phyloP scores from a whole-genome alignment of 2,113 vertebrate species.

The Prunella himalayana region DNA sequence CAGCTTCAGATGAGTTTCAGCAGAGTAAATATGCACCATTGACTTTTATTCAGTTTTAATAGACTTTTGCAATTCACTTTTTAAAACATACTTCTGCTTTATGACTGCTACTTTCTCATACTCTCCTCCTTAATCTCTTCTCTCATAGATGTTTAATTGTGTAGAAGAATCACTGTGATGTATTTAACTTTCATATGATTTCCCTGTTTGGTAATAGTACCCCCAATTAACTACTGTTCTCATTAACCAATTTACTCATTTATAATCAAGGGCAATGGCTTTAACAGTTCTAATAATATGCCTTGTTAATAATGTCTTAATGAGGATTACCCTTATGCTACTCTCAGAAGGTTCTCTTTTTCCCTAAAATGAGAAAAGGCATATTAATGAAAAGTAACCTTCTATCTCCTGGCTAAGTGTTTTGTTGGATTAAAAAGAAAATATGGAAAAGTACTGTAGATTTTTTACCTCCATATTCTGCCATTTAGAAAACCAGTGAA shows the following conservation, averaged over 20 bases:
- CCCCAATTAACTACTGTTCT: slow-evolving; percentile 48
- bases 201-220: slow-evolving; percentile 53
- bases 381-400: slow-evolving; percentile 9
- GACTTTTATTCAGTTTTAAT: slow-evolving; percentile 38
- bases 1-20: neutral
- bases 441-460: neutral
- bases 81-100: neutral
- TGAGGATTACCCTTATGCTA: slow-evolving; percentile 25
- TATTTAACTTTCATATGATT: slow-evolving; percentile 58
- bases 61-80: neutral
- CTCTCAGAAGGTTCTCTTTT: slow-evolving; percentile 25
- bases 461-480: neutral
- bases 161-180: slow-evolving; percentile 17
- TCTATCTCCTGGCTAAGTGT: neutral
- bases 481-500: neutral
- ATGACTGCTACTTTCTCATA: slow-evolving; percentile 1
- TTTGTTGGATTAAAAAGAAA: neutral
- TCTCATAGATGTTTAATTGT: slow-evolving; percentile 27
- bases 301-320: slow-evolving; percentile 43
- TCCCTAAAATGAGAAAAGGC: neutral
- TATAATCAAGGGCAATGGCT: slow-evolving; percentile 48
- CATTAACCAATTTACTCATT: slow-evolving; percentile 59
- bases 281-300: slow-evolving; percentile 42
- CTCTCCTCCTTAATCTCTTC: slow-evolving; percentile 10
- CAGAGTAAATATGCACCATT: slow-evolving; percentile 3